A percentile compares a stretch with the other conserved stretches of the same genome.
Conservation (phyloP, 2,797 vertebrate species). For the Gastrophryne carolinensis region DNA sequence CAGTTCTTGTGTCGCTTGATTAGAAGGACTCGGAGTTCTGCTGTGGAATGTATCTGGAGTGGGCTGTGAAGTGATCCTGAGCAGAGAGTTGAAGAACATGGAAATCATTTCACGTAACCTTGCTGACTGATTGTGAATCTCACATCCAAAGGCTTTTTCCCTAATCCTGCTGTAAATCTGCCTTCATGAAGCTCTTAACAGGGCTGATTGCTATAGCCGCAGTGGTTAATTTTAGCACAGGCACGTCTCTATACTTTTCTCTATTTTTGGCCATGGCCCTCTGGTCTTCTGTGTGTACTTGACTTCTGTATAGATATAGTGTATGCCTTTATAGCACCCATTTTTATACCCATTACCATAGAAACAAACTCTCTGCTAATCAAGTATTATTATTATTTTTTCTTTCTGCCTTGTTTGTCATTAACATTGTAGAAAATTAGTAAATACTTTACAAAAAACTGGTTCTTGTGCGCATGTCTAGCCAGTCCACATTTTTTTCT, state of each 20-base stretch:
- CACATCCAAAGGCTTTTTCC: not conserved
- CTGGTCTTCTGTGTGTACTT: not conserved
- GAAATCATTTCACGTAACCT: not conserved
- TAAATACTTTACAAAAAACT: no score
- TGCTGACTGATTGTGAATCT: not conserved
- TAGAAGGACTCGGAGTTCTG: no score
- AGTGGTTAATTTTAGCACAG: constrained; percentile 1
- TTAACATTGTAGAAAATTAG: no score
- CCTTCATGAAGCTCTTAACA: not conserved
- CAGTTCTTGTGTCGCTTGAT: no score
- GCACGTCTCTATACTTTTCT: constrained; percentile 22
- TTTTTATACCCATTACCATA: no score
- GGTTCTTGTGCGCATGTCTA: no score
- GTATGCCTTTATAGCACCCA: no score
- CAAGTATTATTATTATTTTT: no score
- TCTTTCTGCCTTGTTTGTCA: no score
- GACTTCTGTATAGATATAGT: not conserved
- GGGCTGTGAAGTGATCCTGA: not conserved
- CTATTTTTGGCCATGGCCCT: not conserved
- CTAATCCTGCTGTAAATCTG: not conserved
- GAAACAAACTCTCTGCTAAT: no score
- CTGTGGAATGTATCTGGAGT: no score
- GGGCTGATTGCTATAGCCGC: not conserved
- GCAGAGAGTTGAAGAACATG: not conserved
- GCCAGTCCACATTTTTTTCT: no score